Evolutionary conservation across 2,888 invertebrate genomes (phyloP).

Genomic region (Scaptomyza caliginosa): DNA sequence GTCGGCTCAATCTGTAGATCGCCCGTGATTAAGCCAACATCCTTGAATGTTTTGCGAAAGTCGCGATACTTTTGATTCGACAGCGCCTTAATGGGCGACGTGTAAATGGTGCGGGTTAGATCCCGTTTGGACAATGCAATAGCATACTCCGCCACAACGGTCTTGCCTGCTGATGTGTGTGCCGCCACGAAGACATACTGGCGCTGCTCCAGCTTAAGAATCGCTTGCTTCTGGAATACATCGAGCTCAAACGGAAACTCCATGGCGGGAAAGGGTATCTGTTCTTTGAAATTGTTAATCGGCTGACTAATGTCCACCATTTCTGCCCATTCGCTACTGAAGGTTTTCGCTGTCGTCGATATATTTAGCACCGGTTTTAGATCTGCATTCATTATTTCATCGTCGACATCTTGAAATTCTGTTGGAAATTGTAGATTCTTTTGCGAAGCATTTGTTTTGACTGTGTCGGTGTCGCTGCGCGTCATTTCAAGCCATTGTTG

Average conservation of each 20-base stretch:
- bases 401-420: conserved; percentile 78
- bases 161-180: conserved; percentile 99
- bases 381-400: conserved; percentile 81
- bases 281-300: conserved; percentile 91
- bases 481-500: conserved; percentile 81
- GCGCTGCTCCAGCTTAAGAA: conserved; percentile 95
- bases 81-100: conserved; percentile 99
- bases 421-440: conserved; percentile 35
- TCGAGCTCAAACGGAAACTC: conserved; percentile 96
- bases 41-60: conserved; percentile 95
- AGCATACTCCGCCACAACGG: conserved; percentile 99
- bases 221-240: conserved; percentile 98
- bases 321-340: conserved; percentile 92
- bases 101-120: conserved; percentile 97
- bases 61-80: conserved; percentile 99
- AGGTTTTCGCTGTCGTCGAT: conserved; percentile 85
- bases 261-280: conserved; percentile 93
- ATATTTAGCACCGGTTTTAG: conserved; percentile 89
- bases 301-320: conserved; percentile 92
- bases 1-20: conserved; percentile 97
- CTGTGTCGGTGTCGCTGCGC: conserved; percentile 36
- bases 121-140: conserved; percentile 97
- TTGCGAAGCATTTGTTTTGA: neutral
- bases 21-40: conserved; percentile 96
- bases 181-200: conserved; percentile 99